These are phyloP conservation scores for Datnioides undecimradiatus DNA, from an alignment of 2,113 vertebrate species.

Conservation along the genomic window DNA sequence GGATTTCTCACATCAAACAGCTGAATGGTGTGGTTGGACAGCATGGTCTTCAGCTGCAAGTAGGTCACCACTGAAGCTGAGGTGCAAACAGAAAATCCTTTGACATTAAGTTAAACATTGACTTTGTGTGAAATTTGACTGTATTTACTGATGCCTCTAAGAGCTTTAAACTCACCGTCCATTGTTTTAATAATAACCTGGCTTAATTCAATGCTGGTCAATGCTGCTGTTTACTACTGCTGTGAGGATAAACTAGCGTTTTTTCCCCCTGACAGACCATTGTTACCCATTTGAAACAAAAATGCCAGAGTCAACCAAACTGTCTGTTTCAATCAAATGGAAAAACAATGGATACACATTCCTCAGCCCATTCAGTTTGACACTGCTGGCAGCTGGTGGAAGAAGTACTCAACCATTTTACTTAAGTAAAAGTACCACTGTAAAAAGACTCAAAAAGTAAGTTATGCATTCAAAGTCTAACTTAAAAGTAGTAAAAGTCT, in stretches of 20 bases:
- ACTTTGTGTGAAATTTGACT: background rate
- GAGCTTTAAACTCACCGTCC: conserved; percentile 27
- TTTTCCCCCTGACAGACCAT: background rate
- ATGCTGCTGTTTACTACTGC: background rate
- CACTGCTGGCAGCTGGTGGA: background rate
- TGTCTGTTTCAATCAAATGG: background rate
- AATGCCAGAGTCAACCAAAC: conserved; percentile 29
- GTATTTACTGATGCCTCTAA: background rate
- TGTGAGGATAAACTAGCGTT: background rate
- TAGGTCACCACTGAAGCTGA: conserved; percentile 77
- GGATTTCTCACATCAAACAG: conserved; percentile 83
- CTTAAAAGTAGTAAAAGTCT: background rate
- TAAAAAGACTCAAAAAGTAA: too few species aligned
- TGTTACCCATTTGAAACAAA: conserved; percentile 33
- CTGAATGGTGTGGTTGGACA: conserved; percentile 67
- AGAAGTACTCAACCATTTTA: background rate
- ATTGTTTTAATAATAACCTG: background rate
- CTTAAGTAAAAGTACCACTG: background rate
- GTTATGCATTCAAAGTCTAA: background rate
- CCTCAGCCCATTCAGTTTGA: background rate
- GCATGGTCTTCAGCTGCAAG: conserved; percentile 79
- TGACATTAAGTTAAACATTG: background rate
- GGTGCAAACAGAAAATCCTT: background rate
- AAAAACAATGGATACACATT: conserved; percentile 7
- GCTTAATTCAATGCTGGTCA: background rate